A percentile compares a stretch with the other conserved stretches of the same genome.
These are phyloP conservation scores for Peromyscus polionotus DNA, from an alignment of 2,113 vertebrate species.

Conservation along the genomic window DNA sequence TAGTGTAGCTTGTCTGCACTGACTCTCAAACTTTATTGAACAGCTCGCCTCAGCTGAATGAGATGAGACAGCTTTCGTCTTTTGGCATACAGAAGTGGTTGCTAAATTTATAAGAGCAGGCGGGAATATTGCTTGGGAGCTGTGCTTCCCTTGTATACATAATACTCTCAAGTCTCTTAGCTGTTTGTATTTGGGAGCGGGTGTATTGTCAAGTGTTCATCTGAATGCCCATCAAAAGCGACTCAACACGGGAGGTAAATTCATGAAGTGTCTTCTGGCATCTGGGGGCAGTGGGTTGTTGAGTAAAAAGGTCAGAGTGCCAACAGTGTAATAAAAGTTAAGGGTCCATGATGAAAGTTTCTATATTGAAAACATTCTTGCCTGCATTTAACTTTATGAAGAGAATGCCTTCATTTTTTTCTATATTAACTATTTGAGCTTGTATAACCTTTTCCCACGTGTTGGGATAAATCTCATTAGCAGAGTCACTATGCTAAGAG, in stretches of 20 bases:
- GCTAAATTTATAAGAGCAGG: slow-evolving; percentile 80
- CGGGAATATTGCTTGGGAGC: slow-evolving; percentile 79
- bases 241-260: slow-evolving; percentile 42
- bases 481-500: neutral
- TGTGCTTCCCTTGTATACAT: slow-evolving; percentile 64
- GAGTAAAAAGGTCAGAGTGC: neutral
- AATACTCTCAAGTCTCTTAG: slow-evolving; percentile 66
- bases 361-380: neutral
- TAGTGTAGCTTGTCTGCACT: slow-evolving; percentile 83
- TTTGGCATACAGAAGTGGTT: slow-evolving; percentile 85
- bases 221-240: slow-evolving; percentile 65
- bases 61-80: slow-evolving; percentile 86
- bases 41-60: slow-evolving; percentile 84
- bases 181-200: slow-evolving; percentile 51
- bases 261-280: slow-evolving; percentile 50
- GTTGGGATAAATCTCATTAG: slow-evolving; percentile 57
- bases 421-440: slow-evolving; percentile 9
- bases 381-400: slow-evolving; percentile 22
- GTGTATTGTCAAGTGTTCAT: slow-evolving; percentile 81
- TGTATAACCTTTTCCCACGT: slow-evolving; percentile 12
- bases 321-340: slow-evolving; percentile 34
- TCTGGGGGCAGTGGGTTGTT: neutral
- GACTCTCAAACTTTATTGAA: slow-evolving; percentile 88
- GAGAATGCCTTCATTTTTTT: slow-evolving; percentile 35
- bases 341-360: slow-evolving; percentile 1